Percentiles rank a stretch among this genome's conserved stretches.
These are phyloP conservation scores for Horisme vitalbata DNA, from an alignment of 2,888 invertebrate species.

Conservation along the genomic window DNA sequence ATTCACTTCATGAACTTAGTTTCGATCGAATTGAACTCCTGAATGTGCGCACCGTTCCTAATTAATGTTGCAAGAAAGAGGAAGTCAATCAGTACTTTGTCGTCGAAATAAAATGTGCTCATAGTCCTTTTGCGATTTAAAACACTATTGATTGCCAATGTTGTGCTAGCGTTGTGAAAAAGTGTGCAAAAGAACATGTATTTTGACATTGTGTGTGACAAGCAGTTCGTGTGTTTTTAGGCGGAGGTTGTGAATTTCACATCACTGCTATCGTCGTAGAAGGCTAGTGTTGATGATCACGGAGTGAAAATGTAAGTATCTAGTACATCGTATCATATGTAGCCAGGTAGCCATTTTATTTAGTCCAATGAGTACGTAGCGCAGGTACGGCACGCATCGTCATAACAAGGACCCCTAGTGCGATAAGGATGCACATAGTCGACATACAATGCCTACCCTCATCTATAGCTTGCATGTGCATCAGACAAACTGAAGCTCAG, in stretches of 20 bases:
- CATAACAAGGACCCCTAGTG: background rate
- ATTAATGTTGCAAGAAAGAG: constrained; percentile 38
- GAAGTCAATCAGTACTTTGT: constrained; percentile 43
- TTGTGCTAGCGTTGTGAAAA: constrained; percentile 50
- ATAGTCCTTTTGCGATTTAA: constrained; percentile 38
- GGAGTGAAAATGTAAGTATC: constrained; percentile 35
- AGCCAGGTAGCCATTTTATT: constrained; percentile 30
- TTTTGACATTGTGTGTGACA: constrained; percentile 41
- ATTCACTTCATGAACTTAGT: background rate
- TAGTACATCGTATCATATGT: constrained; percentile 3
- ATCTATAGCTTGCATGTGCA: background rate
- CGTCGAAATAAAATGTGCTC: constrained; percentile 49
- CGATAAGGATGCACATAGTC: constrained; percentile 5
- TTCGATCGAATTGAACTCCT: constrained; percentile 19
- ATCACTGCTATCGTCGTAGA: no score
- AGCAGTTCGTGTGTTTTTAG: constrained; percentile 11
- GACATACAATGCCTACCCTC: background rate
- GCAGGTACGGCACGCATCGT: no score
- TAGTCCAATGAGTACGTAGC: no score
- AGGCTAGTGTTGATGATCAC: no score
- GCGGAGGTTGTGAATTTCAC: constrained; percentile 42
- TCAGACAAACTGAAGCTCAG: no score
- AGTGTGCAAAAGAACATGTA: constrained; percentile 52
- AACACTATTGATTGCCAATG: no score
- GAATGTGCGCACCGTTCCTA: constrained; percentile 44